Evolutionary conservation across 2,888 invertebrate genomes (phyloP), one percentile per base, ranked within the genome.

Genomic region (Philhelius pedissequus): DNA sequence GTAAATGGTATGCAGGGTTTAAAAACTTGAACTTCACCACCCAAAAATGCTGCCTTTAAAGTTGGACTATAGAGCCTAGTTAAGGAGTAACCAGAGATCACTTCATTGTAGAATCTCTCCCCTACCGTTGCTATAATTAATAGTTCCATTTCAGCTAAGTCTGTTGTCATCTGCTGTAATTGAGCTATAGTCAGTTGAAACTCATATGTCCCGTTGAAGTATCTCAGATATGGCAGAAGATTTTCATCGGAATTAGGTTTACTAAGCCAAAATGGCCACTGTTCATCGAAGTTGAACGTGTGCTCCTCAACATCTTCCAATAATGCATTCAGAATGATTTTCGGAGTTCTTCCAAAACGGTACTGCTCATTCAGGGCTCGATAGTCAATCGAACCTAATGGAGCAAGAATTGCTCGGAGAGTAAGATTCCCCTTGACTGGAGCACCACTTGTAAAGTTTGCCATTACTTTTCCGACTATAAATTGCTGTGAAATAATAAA

Each of bases 371-470:
- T 90, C 89, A 93, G 89, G 90, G 92, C 3, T 91, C 92, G 87
- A 89, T 92, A 92, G 30, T 93, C 91, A 90, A 93, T 92, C 88
- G 92, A 92, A 81, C 93, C 93, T 15, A 96, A 93, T 5, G 96
- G 95, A 4, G 94, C 92, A 56, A 96, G 92, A 35, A 94, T 94
- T 0, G 96, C 96, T 90, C 94, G 94, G 4, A 97, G 92, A 0
- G 97, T 97, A 54, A 97, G 93, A 92, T 97, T 97, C 8, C 97
- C 97, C 38, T 92, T 92, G 0, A 97, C 97, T 0, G 97, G 97
- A 35, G 95, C 96, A 1, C 97, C 97, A 71, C 96, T 97, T 3
- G 97, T 97, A 90, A 97, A 97, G 94, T 98, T 98, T 0, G 98
- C 97, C 94, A 96, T 95, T 9, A 98, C 94, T 4, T 94, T 94